A percentile compares a stretch with the other conserved stretches of the same genome.
Conservation (phyloP, 2,797 vertebrate species). For the Sparidentex hasta region DNA sequence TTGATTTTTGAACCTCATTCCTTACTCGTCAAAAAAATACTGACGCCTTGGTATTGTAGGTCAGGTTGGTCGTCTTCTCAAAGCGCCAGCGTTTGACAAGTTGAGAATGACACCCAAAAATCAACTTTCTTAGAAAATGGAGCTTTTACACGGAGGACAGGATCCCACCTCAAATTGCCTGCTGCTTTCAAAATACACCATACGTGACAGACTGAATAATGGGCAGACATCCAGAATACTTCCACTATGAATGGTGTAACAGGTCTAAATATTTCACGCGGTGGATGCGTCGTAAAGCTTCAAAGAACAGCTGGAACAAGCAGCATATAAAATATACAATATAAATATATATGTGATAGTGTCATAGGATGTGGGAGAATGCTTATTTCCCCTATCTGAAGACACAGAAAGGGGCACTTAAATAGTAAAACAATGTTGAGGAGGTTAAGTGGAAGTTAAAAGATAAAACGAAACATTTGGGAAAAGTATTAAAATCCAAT, state of each 20-base stretch:
- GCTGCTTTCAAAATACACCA: not conserved
- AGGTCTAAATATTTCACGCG: slow-evolving; percentile 34
- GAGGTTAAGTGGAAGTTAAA: not conserved
- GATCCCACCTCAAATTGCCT: too few relatives aligned
- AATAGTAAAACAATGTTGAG: not conserved
- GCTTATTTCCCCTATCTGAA: not conserved
- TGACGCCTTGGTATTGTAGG: too few relatives aligned
- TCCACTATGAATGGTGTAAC: not conserved
- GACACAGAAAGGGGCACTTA: not conserved
- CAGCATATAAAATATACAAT: slow-evolving; percentile 22
- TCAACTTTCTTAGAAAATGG: too few relatives aligned
- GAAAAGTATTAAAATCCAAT: slow-evolving; percentile 28
- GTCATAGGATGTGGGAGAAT: not conserved
- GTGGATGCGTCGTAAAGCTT: not conserved
- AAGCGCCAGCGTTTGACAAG: too few relatives aligned
- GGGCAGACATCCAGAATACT: too few relatives aligned
- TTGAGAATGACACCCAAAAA: too few relatives aligned
- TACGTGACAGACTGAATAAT: not conserved
- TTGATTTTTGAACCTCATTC: too few relatives aligned
- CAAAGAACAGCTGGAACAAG: slow-evolving; percentile 16
- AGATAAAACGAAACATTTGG: slow-evolving; percentile 25
- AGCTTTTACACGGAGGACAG: too few relatives aligned
- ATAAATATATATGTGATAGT: not conserved
- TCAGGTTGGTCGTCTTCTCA: too few relatives aligned
- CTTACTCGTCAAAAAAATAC: too few relatives aligned